Base-by-base conservation (phyloP, 1,140 invertebrate species). In the Anastatus disparis region DNA sequence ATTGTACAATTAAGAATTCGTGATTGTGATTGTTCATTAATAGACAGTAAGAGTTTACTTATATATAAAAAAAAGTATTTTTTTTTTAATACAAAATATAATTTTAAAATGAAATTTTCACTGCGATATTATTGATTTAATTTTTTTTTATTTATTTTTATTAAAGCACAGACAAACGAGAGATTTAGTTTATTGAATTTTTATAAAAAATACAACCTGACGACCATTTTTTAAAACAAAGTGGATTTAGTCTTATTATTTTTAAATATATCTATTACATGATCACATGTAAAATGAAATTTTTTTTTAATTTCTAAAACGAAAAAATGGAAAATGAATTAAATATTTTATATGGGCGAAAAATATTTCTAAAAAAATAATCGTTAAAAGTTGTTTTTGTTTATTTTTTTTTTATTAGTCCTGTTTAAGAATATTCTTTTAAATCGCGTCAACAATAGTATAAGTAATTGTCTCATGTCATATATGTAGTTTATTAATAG, bases 1-100 rank as follows among this genome's bases (percentile, higher is more conserved):
- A 61, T 40, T 69, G 56, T 69, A 59, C 38, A 38, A 69, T 69
- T 69, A 69, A 44, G 31, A 52, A 61, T 52, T 69, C 61, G 35
- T 61, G 42, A 69, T 52, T 61, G 46, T 35, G 56, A 69, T 52
- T 61, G 46, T 61, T 61, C 31, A 68, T 13, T 50, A 61, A 27
- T 61, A 69, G 56, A 50, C 8, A 53, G 17, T 67, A 68, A 68
- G 35, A 59, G 38, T n/a, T 66, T 66, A 38, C n/a, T 56, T 9
- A 31, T 35, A 58, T 58, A 48, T 58, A 29, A 67, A 59, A 52
- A 61, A 24, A 29, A 69, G 42, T 52, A 69, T 42, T 69, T 69
- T 61, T 17, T 61, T 69, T 61, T 10, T 59, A 29, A 38, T 58
- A 61, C 61, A 27, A 52, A 40, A 52, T 17, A 58, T 50, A 35